These are phyloP conservation scores for Mimumesa dahlbomi DNA, from an alignment of 2,888 invertebrate species.

Conservation along the genomic window DNA sequence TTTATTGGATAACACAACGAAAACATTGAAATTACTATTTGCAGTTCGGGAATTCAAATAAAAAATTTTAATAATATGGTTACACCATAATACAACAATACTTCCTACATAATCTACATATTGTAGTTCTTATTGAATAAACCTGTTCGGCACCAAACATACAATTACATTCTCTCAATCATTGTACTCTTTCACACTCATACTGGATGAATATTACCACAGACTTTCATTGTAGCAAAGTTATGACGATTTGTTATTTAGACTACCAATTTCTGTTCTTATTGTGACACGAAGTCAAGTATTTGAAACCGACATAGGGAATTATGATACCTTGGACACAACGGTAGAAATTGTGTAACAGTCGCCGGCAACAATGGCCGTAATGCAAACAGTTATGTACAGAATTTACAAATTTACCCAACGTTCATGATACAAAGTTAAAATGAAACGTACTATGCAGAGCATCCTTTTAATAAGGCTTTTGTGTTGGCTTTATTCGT, in stretches of 20 bases:
- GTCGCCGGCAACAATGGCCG: slow-evolving; percentile 12
- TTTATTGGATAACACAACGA: slow-evolving; percentile 66
- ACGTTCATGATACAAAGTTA: slow-evolving; percentile 7
- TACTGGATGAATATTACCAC: slow-evolving; percentile 28
- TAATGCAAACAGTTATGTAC: slow-evolving; percentile 48
- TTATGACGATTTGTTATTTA: slow-evolving; percentile 1
- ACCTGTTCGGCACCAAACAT: slow-evolving; percentile 39
- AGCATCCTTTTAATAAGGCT: slow-evolving; percentile 10
- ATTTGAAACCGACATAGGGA: slow-evolving; percentile 5
- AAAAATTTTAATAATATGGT: slow-evolving; percentile 59
- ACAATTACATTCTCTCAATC: slow-evolving; percentile 54
- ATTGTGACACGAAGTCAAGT: slow-evolving; percentile 6
- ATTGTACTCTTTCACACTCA: slow-evolving; percentile 46
- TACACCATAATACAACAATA: slow-evolving; percentile 56
- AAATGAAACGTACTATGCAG: slow-evolving; percentile 19
- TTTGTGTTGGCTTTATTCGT: background rate
- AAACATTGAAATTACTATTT: slow-evolving; percentile 48
- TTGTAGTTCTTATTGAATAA: slow-evolving; percentile 41
- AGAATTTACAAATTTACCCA: slow-evolving; percentile 54
- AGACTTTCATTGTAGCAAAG: slow-evolving; percentile 11
- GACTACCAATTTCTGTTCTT: slow-evolving; percentile 26
- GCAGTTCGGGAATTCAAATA: slow-evolving; percentile 51
- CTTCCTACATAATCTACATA: slow-evolving; percentile 47
- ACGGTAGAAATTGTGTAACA: slow-evolving; percentile 13
- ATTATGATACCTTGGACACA: slow-evolving; percentile 3